These are phyloP conservation scores for Oreochromis tanganicae DNA, from an alignment of 2,113 vertebrate species.

Conservation along the genomic window DNA sequence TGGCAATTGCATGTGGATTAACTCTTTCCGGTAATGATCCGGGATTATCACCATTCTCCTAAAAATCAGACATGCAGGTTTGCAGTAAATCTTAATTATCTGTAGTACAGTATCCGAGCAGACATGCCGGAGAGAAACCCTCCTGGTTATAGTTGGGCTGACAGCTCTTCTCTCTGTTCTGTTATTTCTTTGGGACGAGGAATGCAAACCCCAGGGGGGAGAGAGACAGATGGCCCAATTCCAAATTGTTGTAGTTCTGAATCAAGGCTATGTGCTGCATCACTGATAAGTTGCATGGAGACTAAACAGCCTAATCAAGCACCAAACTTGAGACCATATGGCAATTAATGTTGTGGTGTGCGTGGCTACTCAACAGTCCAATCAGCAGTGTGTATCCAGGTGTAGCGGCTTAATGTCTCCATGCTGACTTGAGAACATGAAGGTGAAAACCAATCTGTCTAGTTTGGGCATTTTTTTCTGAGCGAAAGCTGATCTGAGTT, in stretches of 20 bases:
- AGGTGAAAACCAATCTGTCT: neutral
- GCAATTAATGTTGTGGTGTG: neutral
- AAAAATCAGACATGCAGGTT: neutral
- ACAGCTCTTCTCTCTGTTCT: slow-evolving; percentile 22
- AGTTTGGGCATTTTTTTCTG: neutral
- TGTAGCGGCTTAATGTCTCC: neutral
- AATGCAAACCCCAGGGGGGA: slow-evolving; percentile 23
- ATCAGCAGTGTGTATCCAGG: slow-evolving; percentile 2
- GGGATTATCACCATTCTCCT: slow-evolving; percentile 6
- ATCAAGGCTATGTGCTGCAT: neutral
- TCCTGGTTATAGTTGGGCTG: slow-evolving; percentile 23
- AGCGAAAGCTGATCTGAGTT: neutral
- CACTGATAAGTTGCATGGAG: neutral
- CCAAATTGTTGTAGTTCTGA: slow-evolving; percentile 1
- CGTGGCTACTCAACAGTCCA: neutral
- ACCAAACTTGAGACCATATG: neutral
- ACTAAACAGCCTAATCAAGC: neutral
- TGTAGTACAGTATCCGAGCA: neutral
- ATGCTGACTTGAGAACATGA: neutral
- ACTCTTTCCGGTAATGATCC: slow-evolving; percentile 14
- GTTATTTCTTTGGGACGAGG: slow-evolving; percentile 34
- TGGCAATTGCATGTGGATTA: slow-evolving; percentile 54
- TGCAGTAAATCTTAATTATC: neutral
- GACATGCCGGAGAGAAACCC: neutral
- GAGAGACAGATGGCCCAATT: slow-evolving; percentile 42